Base-by-base conservation (phyloP, 2,888 invertebrate genomes). In the Urechis unicinctus region DNA sequence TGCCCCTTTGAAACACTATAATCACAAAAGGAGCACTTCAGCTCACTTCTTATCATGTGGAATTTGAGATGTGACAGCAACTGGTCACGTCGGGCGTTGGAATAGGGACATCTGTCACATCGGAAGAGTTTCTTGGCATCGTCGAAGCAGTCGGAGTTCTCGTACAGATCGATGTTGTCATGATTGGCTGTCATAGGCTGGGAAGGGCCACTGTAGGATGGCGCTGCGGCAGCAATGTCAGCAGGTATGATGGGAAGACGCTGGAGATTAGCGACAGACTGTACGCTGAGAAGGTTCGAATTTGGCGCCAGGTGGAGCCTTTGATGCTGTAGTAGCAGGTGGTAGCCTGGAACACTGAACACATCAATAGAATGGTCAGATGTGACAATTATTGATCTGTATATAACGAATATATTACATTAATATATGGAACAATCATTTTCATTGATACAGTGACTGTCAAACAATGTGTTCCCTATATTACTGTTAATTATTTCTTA, bases 91-190 rank as follows among this genome's bases (percentile, higher is more conserved):
- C 88, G 83, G 52, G 83, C 82, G 70, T 87, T 88, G 42, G 85
- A 85, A 73, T 88, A 91, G 0, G 91, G 91, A 75, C 92, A 92
- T 64, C 86, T 80, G 53, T 86, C 81, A 77, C 91, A 91, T 73
- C 84, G 81, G 68, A 84, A 85, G 58, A 83, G 68, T 69, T 84
- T 85, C 65, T 85, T 83, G 26, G 85, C 84, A 64, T 85, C 85
- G 44, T 75, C 74, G 28, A 61, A 58, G 24, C 68, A 65, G 25
- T 63, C 58, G 30, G 60, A 62, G 58, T 75, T 72, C 61, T 70
- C 74, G 62, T 69, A 72, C 70, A 59, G 73, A 9, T 36, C 9
- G 36, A 17, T 9, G 36, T 13, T 17, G 65, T 70, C 69, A n/a
- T n/a, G n/a, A n/a, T n/a, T 29, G 28, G 17, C n/a, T 28, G 21